Conservation (phyloP, 2,797 vertebrate species). For the Pseudochromis fuscus region DNA sequence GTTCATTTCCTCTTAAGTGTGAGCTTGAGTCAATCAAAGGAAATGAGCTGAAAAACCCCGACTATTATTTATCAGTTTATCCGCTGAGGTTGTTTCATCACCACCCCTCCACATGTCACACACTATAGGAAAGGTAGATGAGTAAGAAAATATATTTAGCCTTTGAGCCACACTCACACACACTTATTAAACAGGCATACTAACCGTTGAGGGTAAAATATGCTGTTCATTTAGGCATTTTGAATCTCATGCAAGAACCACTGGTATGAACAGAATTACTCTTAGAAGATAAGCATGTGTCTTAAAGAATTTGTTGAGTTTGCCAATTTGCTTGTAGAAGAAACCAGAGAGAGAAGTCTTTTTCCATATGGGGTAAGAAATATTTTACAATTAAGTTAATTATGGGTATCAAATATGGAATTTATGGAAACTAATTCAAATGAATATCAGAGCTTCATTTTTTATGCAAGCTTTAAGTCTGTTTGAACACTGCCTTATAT, state of each 20-base stretch:
- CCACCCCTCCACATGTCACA: conserved; percentile 45
- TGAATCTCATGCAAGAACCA: conserved; percentile 26
- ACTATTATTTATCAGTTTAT: conserved; percentile 79
- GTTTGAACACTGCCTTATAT: background rate
- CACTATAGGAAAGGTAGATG: conserved; percentile 36
- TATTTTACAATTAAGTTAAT: background rate
- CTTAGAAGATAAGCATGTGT: background rate
- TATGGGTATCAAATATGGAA: background rate
- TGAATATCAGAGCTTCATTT: background rate
- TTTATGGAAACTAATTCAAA: background rate
- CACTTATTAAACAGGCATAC: conserved; percentile 37
- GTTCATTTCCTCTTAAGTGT: conserved; percentile 80
- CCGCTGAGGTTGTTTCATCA: conserved; percentile 68
- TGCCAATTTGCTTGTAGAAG: background rate
- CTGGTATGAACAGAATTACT: conserved; percentile 9
- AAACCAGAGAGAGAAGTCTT: background rate
- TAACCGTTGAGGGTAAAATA: conserved; percentile 31
- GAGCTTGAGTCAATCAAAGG: conserved; percentile 81
- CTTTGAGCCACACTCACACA: conserved; percentile 16
- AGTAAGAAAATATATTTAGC: conserved; percentile 51
- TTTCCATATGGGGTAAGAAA: background rate
- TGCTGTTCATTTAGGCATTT: conserved; percentile 20
- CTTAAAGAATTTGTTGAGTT: conserved; percentile 3
- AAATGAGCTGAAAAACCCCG: conserved; percentile 79
- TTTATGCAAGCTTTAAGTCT: background rate